Conservation (phyloP, 1,140 invertebrate genomes). For the Drosophila pseudoobscura region DNA sequence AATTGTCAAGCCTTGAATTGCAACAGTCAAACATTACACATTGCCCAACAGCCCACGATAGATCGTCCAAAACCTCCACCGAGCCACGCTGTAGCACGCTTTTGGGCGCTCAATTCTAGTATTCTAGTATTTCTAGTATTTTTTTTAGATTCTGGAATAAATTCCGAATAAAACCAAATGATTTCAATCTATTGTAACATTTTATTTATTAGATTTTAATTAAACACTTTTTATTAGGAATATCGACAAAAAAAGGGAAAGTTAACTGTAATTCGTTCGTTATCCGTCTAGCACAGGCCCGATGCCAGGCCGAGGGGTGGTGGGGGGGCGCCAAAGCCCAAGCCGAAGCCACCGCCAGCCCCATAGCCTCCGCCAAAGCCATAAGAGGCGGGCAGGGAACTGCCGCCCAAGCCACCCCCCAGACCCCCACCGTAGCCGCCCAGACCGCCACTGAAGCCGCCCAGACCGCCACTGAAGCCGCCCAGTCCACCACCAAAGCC, state of each 20-base stretch:
- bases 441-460: constrained; percentile 26
- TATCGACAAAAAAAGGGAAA: constrained; percentile 34
- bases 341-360: constrained; percentile 62
- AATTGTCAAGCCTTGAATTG: constrained; percentile 21
- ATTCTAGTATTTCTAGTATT: not conserved
- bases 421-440: constrained; percentile 22
- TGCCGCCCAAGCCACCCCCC: constrained; percentile 30
- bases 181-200: constrained; percentile 9
- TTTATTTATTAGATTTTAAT: constrained; percentile 38
- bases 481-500: constrained; percentile 34
- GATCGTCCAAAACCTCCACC: not conserved
- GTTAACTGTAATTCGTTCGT: not conserved
- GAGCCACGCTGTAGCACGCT: constrained; percentile 1
- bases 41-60: not conserved
- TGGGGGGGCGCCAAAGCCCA: constrained; percentile 53
- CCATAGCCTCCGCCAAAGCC: constrained; percentile 60
- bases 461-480: constrained; percentile 39
- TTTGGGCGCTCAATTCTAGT: not conserved
- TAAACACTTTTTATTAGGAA: constrained; percentile 32
- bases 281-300: constrained; percentile 27
- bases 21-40: not conserved
- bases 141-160: no score
- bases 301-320: constrained; percentile 44
- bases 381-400: constrained; percentile 41
- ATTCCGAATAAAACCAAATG: not conserved